Conservation (phyloP, 2,888 invertebrate species). For the Litoditis marina region DNA sequence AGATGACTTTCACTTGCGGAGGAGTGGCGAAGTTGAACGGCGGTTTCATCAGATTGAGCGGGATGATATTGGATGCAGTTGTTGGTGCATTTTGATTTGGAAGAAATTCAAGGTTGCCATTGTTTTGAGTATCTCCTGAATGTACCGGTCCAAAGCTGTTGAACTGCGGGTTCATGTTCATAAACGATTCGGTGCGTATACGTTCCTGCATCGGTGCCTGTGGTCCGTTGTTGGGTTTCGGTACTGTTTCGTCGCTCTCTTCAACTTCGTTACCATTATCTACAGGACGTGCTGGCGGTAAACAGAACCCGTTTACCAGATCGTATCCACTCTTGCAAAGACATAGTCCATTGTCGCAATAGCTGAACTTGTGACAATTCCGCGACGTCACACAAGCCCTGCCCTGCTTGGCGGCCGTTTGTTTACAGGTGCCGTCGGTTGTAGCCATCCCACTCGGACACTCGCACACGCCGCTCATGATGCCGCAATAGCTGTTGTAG, state of each 20-base stretch:
- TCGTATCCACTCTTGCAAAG: slow-evolving; percentile 48
- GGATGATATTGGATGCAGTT: neutral
- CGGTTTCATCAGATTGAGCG: slow-evolving; percentile 1
- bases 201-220: slow-evolving; percentile 19
- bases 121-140: too few relatives aligned
- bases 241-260: neutral
- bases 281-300: slow-evolving; percentile 22
- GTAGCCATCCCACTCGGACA: slow-evolving; percentile 54
- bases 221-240: slow-evolving; percentile 28
- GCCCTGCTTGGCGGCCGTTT: slow-evolving; percentile 44
- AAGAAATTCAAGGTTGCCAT: neutral
- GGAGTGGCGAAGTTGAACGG: neutral
- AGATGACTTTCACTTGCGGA: neutral
- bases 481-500: slow-evolving; percentile 48
- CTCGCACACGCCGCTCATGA: slow-evolving; percentile 57
- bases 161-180: slow-evolving; percentile 14
- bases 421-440: slow-evolving; percentile 40
- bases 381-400: slow-evolving; percentile 47
- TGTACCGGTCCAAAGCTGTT: too few relatives aligned
- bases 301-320: slow-evolving; percentile 36
- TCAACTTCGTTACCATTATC: slow-evolving; percentile 10
- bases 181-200: slow-evolving; percentile 12
- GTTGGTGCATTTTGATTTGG: neutral
- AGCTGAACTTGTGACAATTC: slow-evolving; percentile 52
- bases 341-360: slow-evolving; percentile 58